Base-by-base conservation (phyloP, 2,888 invertebrate species). In the Bruchidius siliquastri region DNA sequence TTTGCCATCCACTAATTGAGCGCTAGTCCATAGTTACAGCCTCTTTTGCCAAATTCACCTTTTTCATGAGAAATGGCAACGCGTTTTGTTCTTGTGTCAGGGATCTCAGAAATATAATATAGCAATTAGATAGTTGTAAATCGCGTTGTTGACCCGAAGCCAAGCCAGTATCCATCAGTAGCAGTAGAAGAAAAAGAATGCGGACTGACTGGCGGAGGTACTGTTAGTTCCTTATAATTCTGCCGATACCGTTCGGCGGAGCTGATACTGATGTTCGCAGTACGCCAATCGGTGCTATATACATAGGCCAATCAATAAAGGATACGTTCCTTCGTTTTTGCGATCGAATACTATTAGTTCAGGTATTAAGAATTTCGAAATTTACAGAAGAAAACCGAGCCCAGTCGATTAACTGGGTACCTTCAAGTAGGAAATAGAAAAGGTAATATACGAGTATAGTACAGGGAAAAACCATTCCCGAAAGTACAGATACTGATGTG, bases 221-320 rank as follows among this genome's bases (percentile, higher is more conserved):
- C 72, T 70, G 74, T 76, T 71, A 74, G 75, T 73, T 70, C 76
- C 74, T 75, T 73, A 71, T 71, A 71, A 73, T 73, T 71, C 30
- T 21, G 70, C 66, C 69, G 74, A 67, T 73, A 73, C 71, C 73
- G 73, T 71, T 67, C 67, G 67, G 22, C 26, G 21, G 21, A 49
- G 49, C 49, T 49, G 0, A 13, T 49, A 49, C 49, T 49, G 49
- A 49, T 49, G 49, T 49, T 13, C 13, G 18, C 49, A 49, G 49
- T 49, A 13, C 13, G 13, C 49, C 49, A 13, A 49, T 49, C 18
- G 49, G 49, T 3, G 49, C 18, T 49, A 49, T 49, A 49, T 49
- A 13, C 3, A 4, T 49, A 49, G 1, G 18, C 13, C 6, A 8
- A 18, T 49, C 49, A 13, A 30, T 49, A 49, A 18, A 13, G 49